Evolutionary conservation across 1,140 invertebrate species (phyloP).

Genomic region (Agraylea sexmaculata): DNA sequence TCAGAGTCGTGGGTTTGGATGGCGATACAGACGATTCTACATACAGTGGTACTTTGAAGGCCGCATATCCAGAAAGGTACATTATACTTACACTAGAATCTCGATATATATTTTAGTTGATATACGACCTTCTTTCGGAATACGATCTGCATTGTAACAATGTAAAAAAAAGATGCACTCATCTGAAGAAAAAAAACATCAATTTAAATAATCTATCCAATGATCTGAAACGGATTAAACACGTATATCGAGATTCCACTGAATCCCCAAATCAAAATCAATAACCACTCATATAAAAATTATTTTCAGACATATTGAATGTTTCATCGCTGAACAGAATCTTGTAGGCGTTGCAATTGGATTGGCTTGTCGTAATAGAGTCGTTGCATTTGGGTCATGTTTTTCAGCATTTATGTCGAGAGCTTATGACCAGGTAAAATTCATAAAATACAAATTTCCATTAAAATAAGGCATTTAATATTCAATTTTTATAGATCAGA

Average conservation of each 20-base stretch:
- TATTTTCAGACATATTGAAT: constrained; percentile 80
- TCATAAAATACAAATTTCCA: too few species aligned
- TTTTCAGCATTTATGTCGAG: constrained; percentile 97
- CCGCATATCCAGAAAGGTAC: constrained; percentile 50
- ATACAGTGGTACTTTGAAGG: constrained; percentile 84
- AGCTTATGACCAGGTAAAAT: constrained; percentile 92
- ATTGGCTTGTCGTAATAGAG: constrained; percentile 74
- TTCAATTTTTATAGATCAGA: too few species aligned
- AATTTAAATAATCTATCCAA: constrained; percentile 1
- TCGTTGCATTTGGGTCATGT: constrained; percentile 87
- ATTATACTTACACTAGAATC: too few species aligned
- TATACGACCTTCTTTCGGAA: too few species aligned
- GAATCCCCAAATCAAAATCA: too few species aligned
- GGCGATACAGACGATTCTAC: constrained; percentile 99
- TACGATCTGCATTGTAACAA: too few species aligned
- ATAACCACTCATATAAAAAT: too few species aligned
- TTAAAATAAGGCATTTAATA: too few species aligned
- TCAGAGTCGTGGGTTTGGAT: constrained; percentile 85
- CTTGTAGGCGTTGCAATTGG: constrained; percentile 94
- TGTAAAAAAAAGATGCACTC: too few species aligned
- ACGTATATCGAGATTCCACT: too few species aligned
- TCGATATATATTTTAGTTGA: too few species aligned
- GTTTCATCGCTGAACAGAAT: constrained; percentile 99
- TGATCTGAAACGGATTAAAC: background rate
- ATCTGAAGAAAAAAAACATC: too few species aligned